phyloP scores from a whole-genome alignment of 2,113 vertebrate genomes.

The Echinops telfairi region DNA sequence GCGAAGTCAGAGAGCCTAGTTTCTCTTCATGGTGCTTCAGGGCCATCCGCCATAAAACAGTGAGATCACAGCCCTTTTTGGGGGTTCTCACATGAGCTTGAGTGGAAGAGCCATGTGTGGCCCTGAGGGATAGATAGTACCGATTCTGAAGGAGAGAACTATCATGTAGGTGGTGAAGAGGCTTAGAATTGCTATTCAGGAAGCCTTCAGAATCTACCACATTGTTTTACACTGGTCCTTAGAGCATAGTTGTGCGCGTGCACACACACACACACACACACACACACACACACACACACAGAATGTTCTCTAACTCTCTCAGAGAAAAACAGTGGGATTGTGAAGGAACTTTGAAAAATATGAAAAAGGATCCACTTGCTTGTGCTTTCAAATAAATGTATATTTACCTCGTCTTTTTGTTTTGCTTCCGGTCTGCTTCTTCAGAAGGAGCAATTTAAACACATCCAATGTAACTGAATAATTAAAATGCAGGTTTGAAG shows the following conservation, averaged over 20 bases:
- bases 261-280: neutral
- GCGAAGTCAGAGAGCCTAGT: neutral
- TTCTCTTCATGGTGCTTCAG: no score
- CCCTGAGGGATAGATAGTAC: no score
- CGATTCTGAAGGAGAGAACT: neutral
- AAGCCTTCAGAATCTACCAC: neutral
- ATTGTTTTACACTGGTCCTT: neutral
- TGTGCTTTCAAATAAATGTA: constrained; percentile 60
- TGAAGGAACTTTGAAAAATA: neutral
- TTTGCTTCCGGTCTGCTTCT: constrained; percentile 77
- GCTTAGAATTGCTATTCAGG: neutral
- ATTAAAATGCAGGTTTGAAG: neutral
- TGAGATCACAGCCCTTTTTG: neutral
- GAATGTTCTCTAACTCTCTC: neutral
- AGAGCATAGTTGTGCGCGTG: neutral
- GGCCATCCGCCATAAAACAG: neutral
- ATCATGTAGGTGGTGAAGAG: neutral
- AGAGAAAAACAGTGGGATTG: neutral
- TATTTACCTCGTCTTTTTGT: constrained; percentile 40
- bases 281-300: neutral
- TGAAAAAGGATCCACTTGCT: neutral
- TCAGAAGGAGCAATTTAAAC: constrained; percentile 67
- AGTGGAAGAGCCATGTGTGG: neutral
- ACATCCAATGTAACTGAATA: neutral
- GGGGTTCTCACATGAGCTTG: neutral